Base-by-base conservation (phyloP, 2,888 invertebrate genomes). In the Cacoxenus indagator region DNA sequence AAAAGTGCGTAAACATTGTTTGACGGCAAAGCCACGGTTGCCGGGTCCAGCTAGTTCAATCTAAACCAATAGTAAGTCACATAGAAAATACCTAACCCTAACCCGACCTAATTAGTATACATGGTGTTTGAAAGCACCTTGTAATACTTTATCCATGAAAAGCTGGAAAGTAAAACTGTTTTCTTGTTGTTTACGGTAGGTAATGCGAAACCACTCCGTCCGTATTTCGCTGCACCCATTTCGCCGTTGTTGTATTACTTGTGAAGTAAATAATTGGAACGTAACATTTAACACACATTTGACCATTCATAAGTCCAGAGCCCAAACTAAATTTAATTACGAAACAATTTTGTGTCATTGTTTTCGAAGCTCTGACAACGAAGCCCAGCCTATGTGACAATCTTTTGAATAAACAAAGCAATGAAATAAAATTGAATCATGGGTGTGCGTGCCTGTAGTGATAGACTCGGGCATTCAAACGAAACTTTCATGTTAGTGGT, bases 271-370 rank as follows among this genome's bases (percentile, higher is more conserved):
- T 81, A 80, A 81, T 80, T 81, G 80, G 80, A 81, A 81, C 80
- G 80, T 76, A 81, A 80, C 82, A 71, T 71, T 78, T 81, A 79
- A 72, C 73, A 77, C 81, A 81, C 69, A 76, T 73, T 64, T 55
- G 67, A 62, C 54, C 65, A 65, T 61, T 62, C 59, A 55, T 43
- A 65, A 62, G 71, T 72, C 74, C 77, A 77, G 76, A 77, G 75
- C 14, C n/a, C 29, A 26, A 37, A 59, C 59, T 17, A 31, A 45
- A 43, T 19, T 24, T 62, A 62, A 62, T 62, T 62, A 62, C 24
- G 43, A 11, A 43, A 45, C 9, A 11, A 24, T 24, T 62, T 62
- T 62, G 24, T 62, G 14, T 22, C 26, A n/a, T 62, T 51, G 51
- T 51, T 51, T 14, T 17, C 9, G 48, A 17, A 51, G 51, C 51